Evolutionary conservation across 2,888 invertebrate genomes (phyloP).

Genomic region (Sphaerophoria taeniata): DNA sequence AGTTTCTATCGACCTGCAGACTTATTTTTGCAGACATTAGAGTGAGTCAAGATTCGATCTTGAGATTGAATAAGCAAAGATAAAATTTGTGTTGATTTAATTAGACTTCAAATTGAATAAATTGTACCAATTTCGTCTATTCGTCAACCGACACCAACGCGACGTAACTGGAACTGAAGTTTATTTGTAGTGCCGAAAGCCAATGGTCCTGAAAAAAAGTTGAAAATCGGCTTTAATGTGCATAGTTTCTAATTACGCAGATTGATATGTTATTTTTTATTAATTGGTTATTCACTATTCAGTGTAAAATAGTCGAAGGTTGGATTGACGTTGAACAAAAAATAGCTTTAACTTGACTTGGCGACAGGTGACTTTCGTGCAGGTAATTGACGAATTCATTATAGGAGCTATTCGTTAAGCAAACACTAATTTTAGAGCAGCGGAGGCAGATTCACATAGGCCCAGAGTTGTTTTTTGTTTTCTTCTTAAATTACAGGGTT

Average conservation of each 20-base stretch:
- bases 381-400: conserved; percentile 75
- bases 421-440: conserved; percentile 63
- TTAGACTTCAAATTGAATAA: conserved; percentile 20
- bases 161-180: background rate
- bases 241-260: conserved; percentile 5
- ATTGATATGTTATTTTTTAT: conserved; percentile 15
- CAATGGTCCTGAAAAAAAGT: conserved; percentile 22
- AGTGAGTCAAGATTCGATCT: conserved; percentile 34
- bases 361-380: conserved; percentile 74
- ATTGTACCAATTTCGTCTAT: conserved; percentile 2
- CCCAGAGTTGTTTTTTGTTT: conserved; percentile 3
- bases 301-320: conserved; percentile 10
- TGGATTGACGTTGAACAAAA: background rate
- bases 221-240: conserved; percentile 29
- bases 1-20: conserved; percentile 33
- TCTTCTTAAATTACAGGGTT: conserved; percentile 55
- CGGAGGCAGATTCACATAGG: conserved; percentile 13
- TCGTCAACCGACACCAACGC: background rate
- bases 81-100: conserved; percentile 56
- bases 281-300: conserved; percentile 28
- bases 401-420: conserved; percentile 64
- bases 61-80: conserved; percentile 51
- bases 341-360: conserved; percentile 34
- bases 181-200: background rate
- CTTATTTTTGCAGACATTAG: conserved; percentile 50